Percentiles rank a stretch among this genome's conserved stretches.
phyloP scores from a whole-genome alignment of 1,140 invertebrate species.

The Drosophila nasuta region DNA sequence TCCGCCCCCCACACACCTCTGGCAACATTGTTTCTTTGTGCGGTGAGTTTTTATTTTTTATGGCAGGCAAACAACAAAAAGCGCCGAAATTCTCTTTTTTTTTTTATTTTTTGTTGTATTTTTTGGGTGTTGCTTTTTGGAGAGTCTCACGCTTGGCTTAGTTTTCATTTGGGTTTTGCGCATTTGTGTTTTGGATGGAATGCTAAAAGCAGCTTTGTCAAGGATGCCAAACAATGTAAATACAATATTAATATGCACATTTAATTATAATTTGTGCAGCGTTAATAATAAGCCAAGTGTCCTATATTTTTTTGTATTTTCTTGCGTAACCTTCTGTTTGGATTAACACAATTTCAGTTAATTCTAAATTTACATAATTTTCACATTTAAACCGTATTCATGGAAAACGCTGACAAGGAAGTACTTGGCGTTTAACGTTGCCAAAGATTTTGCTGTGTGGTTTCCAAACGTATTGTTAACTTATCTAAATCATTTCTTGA shows the following conservation, averaged over 20 bases:
- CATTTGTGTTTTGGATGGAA: constrained; percentile 18
- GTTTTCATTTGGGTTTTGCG: constrained; percentile 10
- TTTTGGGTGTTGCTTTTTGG: constrained; percentile 16
- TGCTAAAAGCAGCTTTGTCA: constrained; percentile 33
- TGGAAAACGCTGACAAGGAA: constrained; percentile 17
- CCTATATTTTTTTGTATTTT: neutral
- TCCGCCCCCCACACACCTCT: neutral
- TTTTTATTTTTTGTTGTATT: neutral
- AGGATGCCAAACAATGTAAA: constrained; percentile 16
- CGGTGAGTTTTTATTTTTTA: constrained; percentile 11
- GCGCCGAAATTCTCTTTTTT: constrained; percentile 8
- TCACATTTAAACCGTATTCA: constrained; percentile 55
- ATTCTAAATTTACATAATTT: constrained; percentile 61
- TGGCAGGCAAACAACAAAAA: constrained; percentile 37
- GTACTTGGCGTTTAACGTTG: constrained; percentile 1
- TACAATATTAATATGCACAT: constrained; percentile 34
- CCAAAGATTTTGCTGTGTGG: neutral
- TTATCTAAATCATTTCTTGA: constrained; percentile 34
- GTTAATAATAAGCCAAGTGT: constrained; percentile 56
- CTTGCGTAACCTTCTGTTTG: constrained; percentile 8
- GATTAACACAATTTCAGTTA: constrained; percentile 3
- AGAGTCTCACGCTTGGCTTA: constrained; percentile 31
- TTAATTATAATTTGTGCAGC: constrained; percentile 47
- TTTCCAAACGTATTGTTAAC: neutral
- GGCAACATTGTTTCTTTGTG: constrained; percentile 15